Evolutionary conservation across 2,797 vertebrate species (phyloP), one percentile per base, ranked within the genome.

Genomic region (Acanthurus lineatus): DNA sequence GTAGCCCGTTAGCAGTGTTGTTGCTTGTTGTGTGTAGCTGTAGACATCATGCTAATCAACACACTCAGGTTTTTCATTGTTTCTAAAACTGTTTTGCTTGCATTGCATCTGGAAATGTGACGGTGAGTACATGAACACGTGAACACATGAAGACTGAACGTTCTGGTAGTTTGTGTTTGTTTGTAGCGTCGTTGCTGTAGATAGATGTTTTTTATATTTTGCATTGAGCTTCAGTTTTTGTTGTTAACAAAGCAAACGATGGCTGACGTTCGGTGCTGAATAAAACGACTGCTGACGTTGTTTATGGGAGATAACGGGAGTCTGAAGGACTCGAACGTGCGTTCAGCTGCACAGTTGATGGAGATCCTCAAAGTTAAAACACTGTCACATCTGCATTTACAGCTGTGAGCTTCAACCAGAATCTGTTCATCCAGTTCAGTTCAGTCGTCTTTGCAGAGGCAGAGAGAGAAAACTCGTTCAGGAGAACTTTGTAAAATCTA

Each of bases 51-150:
- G n/a, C n/a, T n/a, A n/a, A n/a, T n/a, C n/a, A n/a, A n/a, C n/a
- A n/a, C n/a, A n/a, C n/a, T n/a, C n/a, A n/a, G n/a, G n/a, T n/a
- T 5, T 73, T 47, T 78, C 6, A 66, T 48, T 0, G 49, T 70
- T 32, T 56, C 49, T 54, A 9, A 1, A 32, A 61, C 38, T 48
- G 0, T 52, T 80, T 48, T 82, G 65, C 77, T 59, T 84, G 73
- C 79, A 12, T 38, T 60, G n/a, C 83, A 3, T 47, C 58, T 80
- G 90, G 92, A 88, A 63, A 8, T 65, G 38, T 57, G 0, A 7
- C 1, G 90, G 93, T 93, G 86, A 94, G 92, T 92, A 85, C 51
- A 8, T 15, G 9, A 4, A 11, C 28, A n/a, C n/a, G n/a, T n/a
- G n/a, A n/a, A n/a, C 4, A 9, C 56, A 44, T 38, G 5, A 59